Base-by-base conservation (phyloP, 2,797 vertebrate species). In the Hydrolagus colliei region DNA sequence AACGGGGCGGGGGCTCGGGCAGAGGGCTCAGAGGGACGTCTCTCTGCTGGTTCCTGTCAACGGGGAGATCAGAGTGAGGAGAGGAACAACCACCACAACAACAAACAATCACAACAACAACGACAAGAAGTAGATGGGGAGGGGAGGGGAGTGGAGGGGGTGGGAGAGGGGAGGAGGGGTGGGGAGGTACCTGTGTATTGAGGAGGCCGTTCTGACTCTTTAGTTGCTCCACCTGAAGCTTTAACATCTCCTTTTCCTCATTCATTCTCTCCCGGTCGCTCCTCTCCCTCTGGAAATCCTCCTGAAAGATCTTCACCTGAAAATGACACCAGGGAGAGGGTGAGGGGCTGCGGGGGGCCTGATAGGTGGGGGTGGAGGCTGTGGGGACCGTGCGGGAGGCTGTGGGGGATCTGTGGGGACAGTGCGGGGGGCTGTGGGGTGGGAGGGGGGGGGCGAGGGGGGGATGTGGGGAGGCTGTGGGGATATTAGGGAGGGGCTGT, bases 221-320 rank as follows among this genome's bases (percentile, higher is more conserved):
- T 78, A 99, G 92, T 87, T 96, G 94, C 89, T 97, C 97, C 87
- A 98, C 92, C 90, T 99, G 96, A 88, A 96, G 94, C 89, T 96
- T 97, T 89, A 99, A 90, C 86, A 98, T 97, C 86, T 99, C 98
- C 87, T 99, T 99, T 88, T 99, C 97, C 89, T 99, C 97, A 1
- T 99, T 99, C 98, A 99, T 99, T 79, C 98, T 94, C 86, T 99
- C 98, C 68, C 98, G 90, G 89, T 99, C 98, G 0, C 97, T 97
- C 86, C 98, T 93, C 89, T 99, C 98, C 91, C 96, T 94, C 87
- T 97, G 96, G 88, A 99, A 99, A 88, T 99, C 98, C 87, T 99
- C 98, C 89, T 99, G 98, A 0, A 98, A 99, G 91, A 99, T 99
- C 89, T 98, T 98, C 68, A 99, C 97, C 98, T 99, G 87, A 75